Evolutionary conservation across 2,888 invertebrate species (phyloP), one percentile per base, ranked within the genome.

Genomic region (Phaedon cochleariae): DNA sequence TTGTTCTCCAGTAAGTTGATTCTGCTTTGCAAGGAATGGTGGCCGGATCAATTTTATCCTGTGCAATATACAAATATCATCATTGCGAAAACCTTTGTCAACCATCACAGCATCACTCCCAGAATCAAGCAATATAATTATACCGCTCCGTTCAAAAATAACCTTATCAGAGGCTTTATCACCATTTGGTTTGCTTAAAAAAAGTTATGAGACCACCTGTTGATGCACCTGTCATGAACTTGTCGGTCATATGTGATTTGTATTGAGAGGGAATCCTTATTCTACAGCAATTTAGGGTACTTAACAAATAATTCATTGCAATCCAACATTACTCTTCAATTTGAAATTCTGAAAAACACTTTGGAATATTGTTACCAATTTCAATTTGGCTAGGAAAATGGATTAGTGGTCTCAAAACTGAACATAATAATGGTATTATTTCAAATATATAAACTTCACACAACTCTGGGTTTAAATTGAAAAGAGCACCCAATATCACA

Each of bases 1-100:
- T 51, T 73, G 64, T 37, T 37, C 48, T 46, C 31, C 10, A 22
- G 18, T 37, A 6, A 71, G 55, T 59, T 73, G 69, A 10, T 62
- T 54, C 57, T 71, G 64, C n/a, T 67, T 58, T 62, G 37, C 29
- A 18, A 69, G 41, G 60, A 68, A 72, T 20, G 67, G 69, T 49
- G 72, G 70, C 29, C 72, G 17, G 26, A 65, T 64, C 17, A 67
- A 34, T 55, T 68, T 55, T 34, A 66, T 63, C 31, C 21, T 53
- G 29, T 64, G 31, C 10, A 17, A n/a, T 29, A 18, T 37, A 60
- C 74, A 76, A 29, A 73, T 53, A 55, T 75, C 59, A 31, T 75
- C 74, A 26, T 77, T 70, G 4, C 71, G 60, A 65, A 77, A 78
- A 7, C 73, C 76, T 60, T 74, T 77, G 22, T 75, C 73, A 0